Evolutionary conservation across 2,113 vertebrate genomes (phyloP).

Genomic region (Nothoprocta perdicaria): DNA sequence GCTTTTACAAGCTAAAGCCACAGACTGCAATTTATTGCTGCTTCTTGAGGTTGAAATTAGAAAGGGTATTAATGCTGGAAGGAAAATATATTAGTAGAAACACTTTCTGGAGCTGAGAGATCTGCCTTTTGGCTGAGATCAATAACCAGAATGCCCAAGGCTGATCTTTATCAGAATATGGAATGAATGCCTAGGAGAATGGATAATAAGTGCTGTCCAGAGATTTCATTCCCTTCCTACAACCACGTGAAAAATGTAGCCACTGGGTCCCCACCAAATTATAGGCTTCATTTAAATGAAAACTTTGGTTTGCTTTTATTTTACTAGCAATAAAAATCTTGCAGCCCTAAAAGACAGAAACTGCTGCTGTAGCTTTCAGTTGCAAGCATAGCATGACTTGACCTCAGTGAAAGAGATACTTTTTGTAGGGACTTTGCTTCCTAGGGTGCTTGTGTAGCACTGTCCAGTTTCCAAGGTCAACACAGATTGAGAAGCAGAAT

Average conservation of each 20-base stretch:
- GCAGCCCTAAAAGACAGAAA: constrained; percentile 4
- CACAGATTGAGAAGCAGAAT: background rate
- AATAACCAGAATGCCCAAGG: constrained; percentile 56
- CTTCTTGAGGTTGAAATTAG: constrained; percentile 59
- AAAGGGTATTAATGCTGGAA: constrained; percentile 43
- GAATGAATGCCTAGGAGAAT: constrained; percentile 38
- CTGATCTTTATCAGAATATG: constrained; percentile 53
- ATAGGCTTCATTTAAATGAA: constrained; percentile 44
- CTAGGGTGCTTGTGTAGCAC: background rate
- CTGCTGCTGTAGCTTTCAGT: background rate
- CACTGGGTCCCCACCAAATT: constrained; percentile 28
- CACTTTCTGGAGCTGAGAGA: constrained; percentile 12
- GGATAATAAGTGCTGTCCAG: constrained; percentile 43
- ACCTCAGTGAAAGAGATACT: background rate
- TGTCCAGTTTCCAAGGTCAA: rapidly evolving
- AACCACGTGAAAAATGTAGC: constrained; percentile 42
- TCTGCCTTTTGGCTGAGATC: constrained; percentile 46
- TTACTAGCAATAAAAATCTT: constrained; percentile 47
- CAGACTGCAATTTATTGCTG: constrained; percentile 50
- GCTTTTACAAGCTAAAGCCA: constrained; percentile 48
- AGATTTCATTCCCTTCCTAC: constrained; percentile 39
- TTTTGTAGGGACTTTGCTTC: background rate
- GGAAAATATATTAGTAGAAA: constrained; percentile 58
- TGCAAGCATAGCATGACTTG: background rate
- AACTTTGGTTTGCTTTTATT: constrained; percentile 47